phyloP scores from a whole-genome alignment of 2,888 invertebrate species.

The Boloria euphrosyne region DNA sequence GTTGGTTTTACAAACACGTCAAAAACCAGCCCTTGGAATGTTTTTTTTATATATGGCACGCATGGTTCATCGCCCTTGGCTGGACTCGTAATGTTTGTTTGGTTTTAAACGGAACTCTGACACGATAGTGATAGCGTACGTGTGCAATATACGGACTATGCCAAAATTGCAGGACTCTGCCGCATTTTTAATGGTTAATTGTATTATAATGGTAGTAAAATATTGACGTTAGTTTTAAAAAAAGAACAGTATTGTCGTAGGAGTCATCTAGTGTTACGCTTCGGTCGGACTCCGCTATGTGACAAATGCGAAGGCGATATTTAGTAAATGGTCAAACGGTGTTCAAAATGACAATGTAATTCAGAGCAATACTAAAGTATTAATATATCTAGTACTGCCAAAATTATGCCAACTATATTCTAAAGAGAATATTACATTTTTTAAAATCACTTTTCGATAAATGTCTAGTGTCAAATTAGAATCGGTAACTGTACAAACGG shows the following conservation, averaged over 20 bases:
- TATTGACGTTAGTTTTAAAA: conserved; percentile 79
- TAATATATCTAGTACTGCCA: conserved; percentile 82
- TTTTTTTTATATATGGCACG: conserved; percentile 27
- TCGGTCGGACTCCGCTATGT: conserved; percentile 68
- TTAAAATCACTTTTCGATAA: conserved; percentile 76
- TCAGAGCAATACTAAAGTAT: conserved; percentile 82
- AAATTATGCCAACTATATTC: conserved; percentile 81
- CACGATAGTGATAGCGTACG: conserved; percentile 56
- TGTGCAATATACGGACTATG: conserved; percentile 80
- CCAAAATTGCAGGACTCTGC: conserved; percentile 68
- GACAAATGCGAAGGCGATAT: conserved; percentile 49
- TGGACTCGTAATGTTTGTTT: conserved; percentile 40
- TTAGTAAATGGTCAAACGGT: conserved; percentile 66
- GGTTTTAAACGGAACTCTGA: conserved; percentile 48
- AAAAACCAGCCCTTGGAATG: conserved; percentile 11
- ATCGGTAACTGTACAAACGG: conserved; percentile 80
- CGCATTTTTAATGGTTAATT: conserved; percentile 70
- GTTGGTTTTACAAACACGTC: conserved; percentile 17
- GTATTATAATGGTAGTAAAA: conserved; percentile 79
- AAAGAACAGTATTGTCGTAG: conserved; percentile 77
- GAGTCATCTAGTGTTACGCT: conserved; percentile 66
- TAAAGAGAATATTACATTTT: conserved; percentile 66
- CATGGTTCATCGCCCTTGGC: conserved; percentile 36
- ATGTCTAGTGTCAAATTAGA: conserved; percentile 82
- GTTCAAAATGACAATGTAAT: conserved; percentile 81